A percentile compares a stretch with the other conserved stretches of the same genome.
Conservation (phyloP, 2,113 vertebrate species). For the Cichladusa arquata region DNA sequence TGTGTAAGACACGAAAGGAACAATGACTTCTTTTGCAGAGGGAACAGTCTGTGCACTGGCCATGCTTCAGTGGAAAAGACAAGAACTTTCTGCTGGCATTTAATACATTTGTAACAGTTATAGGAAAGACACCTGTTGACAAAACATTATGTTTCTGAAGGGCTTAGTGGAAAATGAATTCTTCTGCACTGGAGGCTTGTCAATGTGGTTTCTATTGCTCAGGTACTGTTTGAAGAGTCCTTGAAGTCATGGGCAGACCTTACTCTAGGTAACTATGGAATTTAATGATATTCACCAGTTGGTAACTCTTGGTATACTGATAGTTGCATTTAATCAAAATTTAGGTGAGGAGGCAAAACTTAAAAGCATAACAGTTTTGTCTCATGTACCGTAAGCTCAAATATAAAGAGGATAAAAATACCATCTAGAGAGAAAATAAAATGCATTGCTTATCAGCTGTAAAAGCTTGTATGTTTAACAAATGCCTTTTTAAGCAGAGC, state of each 20-base stretch:
- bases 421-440: neutral
- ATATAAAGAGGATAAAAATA: neutral
- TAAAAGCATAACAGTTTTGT: neutral
- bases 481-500: neutral
- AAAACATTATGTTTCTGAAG: neutral
- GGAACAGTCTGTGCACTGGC: neutral
- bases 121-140: constrained; percentile 8
- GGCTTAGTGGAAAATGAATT: neutral
- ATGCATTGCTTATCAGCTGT: neutral
- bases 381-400: neutral
- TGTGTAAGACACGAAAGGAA: neutral
- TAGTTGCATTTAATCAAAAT: neutral
- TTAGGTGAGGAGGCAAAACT: neutral
- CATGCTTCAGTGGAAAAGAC: neutral
- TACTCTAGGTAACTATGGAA: neutral
- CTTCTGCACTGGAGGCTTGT: neutral
- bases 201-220: neutral
- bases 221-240: neutral
- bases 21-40: neutral
- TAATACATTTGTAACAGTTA: neutral
- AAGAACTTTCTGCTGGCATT: neutral
- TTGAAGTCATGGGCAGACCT: neutral
- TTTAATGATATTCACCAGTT: neutral
- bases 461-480: neutral
- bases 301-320: neutral